phyloP scores from a whole-genome alignment of 2,888 invertebrate species.

The Eupelmus urozonus region DNA sequence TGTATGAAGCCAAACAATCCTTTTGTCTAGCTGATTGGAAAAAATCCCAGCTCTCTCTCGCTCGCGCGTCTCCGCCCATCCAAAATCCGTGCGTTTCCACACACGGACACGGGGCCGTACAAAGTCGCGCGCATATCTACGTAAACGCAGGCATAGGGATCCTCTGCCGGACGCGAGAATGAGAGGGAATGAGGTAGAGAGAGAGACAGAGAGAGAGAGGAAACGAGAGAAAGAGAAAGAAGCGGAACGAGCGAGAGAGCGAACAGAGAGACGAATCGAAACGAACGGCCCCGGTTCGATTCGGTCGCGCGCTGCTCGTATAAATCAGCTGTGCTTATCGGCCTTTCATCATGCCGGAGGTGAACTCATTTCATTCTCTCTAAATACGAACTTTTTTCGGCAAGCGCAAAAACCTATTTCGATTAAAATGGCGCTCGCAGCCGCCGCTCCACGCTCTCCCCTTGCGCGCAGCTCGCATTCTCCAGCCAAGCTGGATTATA shows the following conservation, averaged over 20 bases:
- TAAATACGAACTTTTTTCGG: conserved; percentile 76
- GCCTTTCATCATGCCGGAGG: conserved; percentile 76
- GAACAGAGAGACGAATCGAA: conserved; percentile 64
- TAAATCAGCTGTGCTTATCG: conserved; percentile 78
- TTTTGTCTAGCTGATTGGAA: conserved; percentile 62
- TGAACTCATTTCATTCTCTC: conserved; percentile 77
- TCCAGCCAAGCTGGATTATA: conserved; percentile 74
- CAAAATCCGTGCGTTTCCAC: conserved; percentile 51
- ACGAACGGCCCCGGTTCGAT: conserved; percentile 63
- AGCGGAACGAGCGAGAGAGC: conserved; percentile 54
- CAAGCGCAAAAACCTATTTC: conserved; percentile 75
- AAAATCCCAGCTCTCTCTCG: conserved; percentile 40
- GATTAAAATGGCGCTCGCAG: conserved; percentile 74
- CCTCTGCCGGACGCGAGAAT: conserved; percentile 30
- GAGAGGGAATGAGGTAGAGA: conserved; percentile 47
- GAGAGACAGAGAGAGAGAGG: conserved; percentile 51
- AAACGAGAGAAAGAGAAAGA: conserved; percentile 41
- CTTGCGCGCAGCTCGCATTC: conserved; percentile 72
- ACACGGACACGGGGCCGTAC: conserved; percentile 29
- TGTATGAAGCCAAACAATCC: conserved; percentile 60
- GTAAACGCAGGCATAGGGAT: conserved; percentile 69
- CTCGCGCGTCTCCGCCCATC: conserved; percentile 40
- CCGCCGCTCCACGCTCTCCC: conserved; percentile 13
- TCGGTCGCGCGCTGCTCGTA: conserved; percentile 68
- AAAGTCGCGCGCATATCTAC: conserved; percentile 66